These are phyloP conservation scores for Hypsibius dujardini DNA, from an alignment of 1,140 invertebrate genomes.

Conservation along the genomic window DNA sequence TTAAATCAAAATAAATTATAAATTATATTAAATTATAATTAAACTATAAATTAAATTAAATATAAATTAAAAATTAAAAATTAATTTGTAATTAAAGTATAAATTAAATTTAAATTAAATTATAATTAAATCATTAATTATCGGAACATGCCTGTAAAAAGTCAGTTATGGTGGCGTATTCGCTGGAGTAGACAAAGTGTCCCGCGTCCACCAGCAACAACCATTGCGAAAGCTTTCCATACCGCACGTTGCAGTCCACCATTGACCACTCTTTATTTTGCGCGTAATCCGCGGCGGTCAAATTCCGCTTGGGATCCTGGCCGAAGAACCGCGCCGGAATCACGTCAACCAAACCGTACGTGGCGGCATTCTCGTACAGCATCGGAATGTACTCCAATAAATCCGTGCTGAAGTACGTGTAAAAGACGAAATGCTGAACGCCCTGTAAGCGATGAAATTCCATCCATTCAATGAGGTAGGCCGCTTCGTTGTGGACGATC, in stretches of 20 bases:
- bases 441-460: conserved; percentile 7
- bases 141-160: background rate
- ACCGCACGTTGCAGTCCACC: conserved; percentile 1
- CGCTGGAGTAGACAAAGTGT: conserved; percentile 10
- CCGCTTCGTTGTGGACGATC: conserved; percentile 6
- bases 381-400: background rate
- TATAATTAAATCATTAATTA: no score
- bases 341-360: background rate
- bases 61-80: no score
- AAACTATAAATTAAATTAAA: no score
- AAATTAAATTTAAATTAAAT: no score
- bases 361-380: background rate
- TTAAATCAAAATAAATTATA: no score
- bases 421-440: conserved; percentile 7
- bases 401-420: background rate
- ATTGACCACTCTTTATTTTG: conserved; percentile 2
- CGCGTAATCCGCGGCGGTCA: background rate
- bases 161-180: background rate
- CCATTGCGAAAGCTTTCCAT: background rate
- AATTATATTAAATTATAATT: no score
- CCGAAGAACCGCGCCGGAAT: background rate
- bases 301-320: background rate
- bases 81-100: no score
- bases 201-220: background rate
- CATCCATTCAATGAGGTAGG: conserved; percentile 11